phyloP scores from a whole-genome alignment of 2,113 vertebrate species.

The Recurvirostra avosetta region DNA sequence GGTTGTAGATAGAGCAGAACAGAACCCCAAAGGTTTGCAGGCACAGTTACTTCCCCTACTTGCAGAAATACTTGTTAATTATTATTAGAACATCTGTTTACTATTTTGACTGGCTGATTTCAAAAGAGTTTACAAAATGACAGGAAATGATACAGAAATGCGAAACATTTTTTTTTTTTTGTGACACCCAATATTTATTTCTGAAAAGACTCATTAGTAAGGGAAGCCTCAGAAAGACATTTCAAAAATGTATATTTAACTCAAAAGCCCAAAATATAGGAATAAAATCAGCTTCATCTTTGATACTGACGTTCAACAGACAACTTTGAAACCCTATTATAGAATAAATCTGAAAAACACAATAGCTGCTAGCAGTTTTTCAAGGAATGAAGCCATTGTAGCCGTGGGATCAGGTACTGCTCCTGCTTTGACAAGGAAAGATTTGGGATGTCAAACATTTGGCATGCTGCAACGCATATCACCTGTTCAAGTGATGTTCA shows the following conservation, averaged over 20 bases:
- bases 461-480: background rate
- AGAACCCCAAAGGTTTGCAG: background rate
- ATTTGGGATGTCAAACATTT: background rate
- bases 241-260: background rate
- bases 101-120: background rate
- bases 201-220: slow-evolving; percentile 2
- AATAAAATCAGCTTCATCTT: background rate
- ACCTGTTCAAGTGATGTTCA: background rate
- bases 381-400: background rate
- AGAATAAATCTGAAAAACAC: background rate
- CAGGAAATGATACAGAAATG: background rate
- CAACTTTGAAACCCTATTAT: background rate
- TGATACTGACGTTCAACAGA: background rate
- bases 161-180: background rate
- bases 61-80: background rate
- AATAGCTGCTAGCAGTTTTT: background rate
- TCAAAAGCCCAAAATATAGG: background rate
- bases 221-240: background rate
- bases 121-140: background rate
- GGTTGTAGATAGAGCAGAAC: background rate
- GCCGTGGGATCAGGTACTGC: background rate
- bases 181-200: slow-evolving; percentile 8
- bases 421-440: background rate
- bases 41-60: background rate
- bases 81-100: slow-evolving; percentile 10